phyloP scores from a whole-genome alignment of 1,140 invertebrate genomes.

The Neodiprion lecontei region DNA sequence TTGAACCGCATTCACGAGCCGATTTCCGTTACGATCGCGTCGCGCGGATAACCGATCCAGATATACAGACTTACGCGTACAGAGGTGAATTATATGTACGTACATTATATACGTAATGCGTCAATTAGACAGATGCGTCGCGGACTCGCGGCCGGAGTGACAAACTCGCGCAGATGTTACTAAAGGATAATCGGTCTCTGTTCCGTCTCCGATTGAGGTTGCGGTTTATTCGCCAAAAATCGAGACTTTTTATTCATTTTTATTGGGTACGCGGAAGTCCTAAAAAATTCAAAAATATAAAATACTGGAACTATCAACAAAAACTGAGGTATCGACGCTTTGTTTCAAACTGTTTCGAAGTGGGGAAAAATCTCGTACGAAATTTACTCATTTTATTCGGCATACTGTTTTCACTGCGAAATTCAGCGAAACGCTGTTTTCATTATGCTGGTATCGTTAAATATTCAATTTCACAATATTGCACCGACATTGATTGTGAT shows the following conservation, averaged over 20 bases:
- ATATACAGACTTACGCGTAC: neutral
- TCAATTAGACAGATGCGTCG: conserved; percentile 42
- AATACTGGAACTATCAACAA: too few species aligned
- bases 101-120: conserved; percentile 14
- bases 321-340: too few species aligned
- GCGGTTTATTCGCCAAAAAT: neutral
- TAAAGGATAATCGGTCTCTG: neutral
- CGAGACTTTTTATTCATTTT: neutral
- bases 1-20: neutral
- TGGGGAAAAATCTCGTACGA: too few species aligned
- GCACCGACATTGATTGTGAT: too few species aligned
- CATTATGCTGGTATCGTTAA: too few species aligned
- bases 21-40: conserved; percentile 11
- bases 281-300: too few species aligned
- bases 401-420: too few species aligned
- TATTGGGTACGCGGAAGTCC: too few species aligned
- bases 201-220: neutral
- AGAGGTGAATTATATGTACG: neutral
- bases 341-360: too few species aligned
- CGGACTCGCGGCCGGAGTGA: conserved; percentile 28
- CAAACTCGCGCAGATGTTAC: conserved; percentile 35
- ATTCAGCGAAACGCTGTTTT: too few species aligned
- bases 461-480: too few species aligned
- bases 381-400: too few species aligned
- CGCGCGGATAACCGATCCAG: conserved; percentile 1